phyloP scores from a whole-genome alignment of 2,888 invertebrate species.

The Monopis laevigella region DNA sequence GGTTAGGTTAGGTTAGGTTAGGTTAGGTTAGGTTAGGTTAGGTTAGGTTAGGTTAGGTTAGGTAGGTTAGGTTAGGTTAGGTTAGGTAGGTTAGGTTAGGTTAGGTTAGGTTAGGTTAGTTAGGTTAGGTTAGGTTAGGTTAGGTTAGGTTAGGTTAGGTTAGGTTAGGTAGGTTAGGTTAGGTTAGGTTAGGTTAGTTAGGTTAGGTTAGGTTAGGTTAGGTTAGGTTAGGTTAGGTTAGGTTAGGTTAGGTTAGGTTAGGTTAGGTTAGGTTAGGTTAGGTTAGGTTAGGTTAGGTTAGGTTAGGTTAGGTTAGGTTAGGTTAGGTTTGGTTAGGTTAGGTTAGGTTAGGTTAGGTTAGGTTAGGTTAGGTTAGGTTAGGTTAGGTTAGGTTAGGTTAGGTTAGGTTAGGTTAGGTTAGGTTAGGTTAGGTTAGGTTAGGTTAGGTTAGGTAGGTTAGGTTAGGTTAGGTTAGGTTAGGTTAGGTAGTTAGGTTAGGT shows the following conservation, averaged over 20 bases:
- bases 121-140: slow-evolving; percentile 16
- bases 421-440: slow-evolving; percentile 14
- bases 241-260: slow-evolving; percentile 14
- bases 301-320: slow-evolving; percentile 14
- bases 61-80: not conserved
- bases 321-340: slow-evolving; percentile 12
- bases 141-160: slow-evolving; percentile 12
- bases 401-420: slow-evolving; percentile 14
- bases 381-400: slow-evolving; percentile 13
- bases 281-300: slow-evolving; percentile 13
- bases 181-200: not conserved
- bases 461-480: slow-evolving; percentile 15
- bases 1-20: slow-evolving; percentile 13
- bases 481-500: slow-evolving; percentile 9
- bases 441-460: slow-evolving; percentile 16
- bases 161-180: not conserved
- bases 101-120: slow-evolving; percentile 10
- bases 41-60: slow-evolving; percentile 14
- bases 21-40: slow-evolving; percentile 17
- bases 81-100: not conserved
- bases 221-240: slow-evolving; percentile 12
- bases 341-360: slow-evolving; percentile 11
- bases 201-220: slow-evolving; percentile 12
- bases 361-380: slow-evolving; percentile 11
- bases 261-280: slow-evolving; percentile 16